Evolutionary conservation across 2,113 vertebrate genomes (phyloP).

Genomic region (Mormoops blainvillei): DNA sequence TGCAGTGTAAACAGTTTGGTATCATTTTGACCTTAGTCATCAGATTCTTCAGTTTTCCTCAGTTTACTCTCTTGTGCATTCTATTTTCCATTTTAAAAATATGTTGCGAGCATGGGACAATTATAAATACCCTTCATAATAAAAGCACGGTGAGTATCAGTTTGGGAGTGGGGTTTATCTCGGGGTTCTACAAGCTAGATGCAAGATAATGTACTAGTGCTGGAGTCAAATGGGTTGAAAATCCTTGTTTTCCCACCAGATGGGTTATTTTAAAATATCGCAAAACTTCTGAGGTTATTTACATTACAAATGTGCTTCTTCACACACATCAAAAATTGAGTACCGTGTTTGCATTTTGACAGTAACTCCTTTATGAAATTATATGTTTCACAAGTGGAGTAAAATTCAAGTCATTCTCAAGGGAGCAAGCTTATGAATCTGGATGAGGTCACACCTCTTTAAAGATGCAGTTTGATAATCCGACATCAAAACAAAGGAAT

Average conservation of each 20-base stretch:
- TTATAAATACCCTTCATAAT: slow-evolving; percentile 8
- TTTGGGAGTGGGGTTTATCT: background rate
- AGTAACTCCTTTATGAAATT: slow-evolving; percentile 70
- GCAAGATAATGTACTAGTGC: slow-evolving; percentile 27
- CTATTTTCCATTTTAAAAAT: background rate
- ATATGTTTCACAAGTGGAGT: slow-evolving; percentile 50
- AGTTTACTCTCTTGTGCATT: background rate
- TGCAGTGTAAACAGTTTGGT: background rate
- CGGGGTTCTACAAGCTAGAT: background rate
- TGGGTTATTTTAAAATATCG: slow-evolving; percentile 73
- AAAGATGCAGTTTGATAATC: slow-evolving; percentile 66
- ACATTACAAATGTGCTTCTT: slow-evolving; percentile 63
- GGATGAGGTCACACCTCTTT: slow-evolving; percentile 52
- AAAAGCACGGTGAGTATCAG: background rate
- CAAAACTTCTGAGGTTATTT: slow-evolving; percentile 64
- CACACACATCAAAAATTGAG: slow-evolving; percentile 53
- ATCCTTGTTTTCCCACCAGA: slow-evolving; percentile 65
- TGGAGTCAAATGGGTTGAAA: slow-evolving; percentile 56
- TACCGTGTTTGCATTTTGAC: slow-evolving; percentile 67
- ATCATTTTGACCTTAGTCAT: background rate
- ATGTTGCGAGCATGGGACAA: background rate
- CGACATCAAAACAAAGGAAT: slow-evolving; percentile 63
- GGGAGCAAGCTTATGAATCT: slow-evolving; percentile 41
- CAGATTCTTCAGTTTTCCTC: background rate
- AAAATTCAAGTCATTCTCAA: slow-evolving; percentile 59